These are phyloP conservation scores for Drosophila leontia DNA, from an alignment of 1,140 invertebrate genomes.

Conservation along the genomic window DNA sequence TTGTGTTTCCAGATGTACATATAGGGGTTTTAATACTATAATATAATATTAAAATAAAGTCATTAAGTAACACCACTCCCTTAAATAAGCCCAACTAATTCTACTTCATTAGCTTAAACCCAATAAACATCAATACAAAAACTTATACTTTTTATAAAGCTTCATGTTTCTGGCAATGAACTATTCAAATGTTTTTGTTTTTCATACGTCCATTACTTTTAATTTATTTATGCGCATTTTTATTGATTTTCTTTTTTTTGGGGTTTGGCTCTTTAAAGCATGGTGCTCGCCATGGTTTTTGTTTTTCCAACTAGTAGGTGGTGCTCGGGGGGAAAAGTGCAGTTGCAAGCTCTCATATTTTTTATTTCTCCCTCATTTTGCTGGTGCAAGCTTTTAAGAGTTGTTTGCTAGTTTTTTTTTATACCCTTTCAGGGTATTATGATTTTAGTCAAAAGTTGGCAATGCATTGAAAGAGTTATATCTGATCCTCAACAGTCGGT, in stretches of 20 bases:
- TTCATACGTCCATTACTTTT: slow-evolving; percentile 35
- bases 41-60: not conserved
- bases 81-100: not conserved
- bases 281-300: slow-evolving; percentile 9
- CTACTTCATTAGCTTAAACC: not conserved
- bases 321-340: slow-evolving; percentile 16
- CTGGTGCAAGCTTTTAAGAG: slow-evolving; percentile 68
- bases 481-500: not conserved
- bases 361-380: slow-evolving; percentile 42
- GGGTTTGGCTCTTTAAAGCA: slow-evolving; percentile 5
- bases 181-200: slow-evolving; percentile 17
- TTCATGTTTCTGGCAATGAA: not conserved
- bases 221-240: slow-evolving; percentile 43
- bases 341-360: slow-evolving; percentile 39
- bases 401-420: slow-evolving; percentile 39
- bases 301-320: slow-evolving; percentile 9
- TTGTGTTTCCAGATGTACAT: not conserved
- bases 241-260: slow-evolving; percentile 23
- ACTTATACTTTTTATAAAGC: not conserved
- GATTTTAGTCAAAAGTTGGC: not conserved
- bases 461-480: not conserved
- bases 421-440: not conserved
- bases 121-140: not conserved
- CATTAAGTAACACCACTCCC: not conserved
- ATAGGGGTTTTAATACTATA: not conserved